Conservation (phyloP, 2,888 invertebrate genomes). For the Thelaira solivaga region DNA sequence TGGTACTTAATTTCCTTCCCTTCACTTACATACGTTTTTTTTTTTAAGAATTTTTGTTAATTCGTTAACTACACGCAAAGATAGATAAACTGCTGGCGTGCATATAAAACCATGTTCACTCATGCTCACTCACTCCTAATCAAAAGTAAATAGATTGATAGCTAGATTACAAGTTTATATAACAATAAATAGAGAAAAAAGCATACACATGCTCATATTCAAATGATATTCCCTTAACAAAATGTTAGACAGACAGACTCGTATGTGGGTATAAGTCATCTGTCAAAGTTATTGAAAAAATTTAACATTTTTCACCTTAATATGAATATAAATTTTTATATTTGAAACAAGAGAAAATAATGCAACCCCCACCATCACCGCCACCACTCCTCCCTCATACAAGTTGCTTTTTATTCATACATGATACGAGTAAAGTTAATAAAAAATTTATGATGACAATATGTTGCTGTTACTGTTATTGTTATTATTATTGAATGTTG, state of each 20-base stretch:
- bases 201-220: constrained; percentile 39
- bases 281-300: constrained; percentile 59
- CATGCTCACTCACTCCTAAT: constrained; percentile 21
- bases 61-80: constrained; percentile 60
- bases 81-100: constrained; percentile 35
- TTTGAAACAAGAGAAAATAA: constrained; percentile 1
- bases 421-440: constrained; percentile 47
- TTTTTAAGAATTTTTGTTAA: constrained; percentile 37
- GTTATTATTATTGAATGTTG: constrained; percentile 60
- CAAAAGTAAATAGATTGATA: constrained; percentile 34
- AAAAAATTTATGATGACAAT: constrained; percentile 60
- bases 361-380: constrained; percentile 7
- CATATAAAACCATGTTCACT: constrained; percentile 7
- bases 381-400: constrained; percentile 7
- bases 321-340: constrained; percentile 42
- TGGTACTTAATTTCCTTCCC: neutral
- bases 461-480: constrained; percentile 41
- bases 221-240: constrained; percentile 45
- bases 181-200: neutral
- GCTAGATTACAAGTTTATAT: constrained; percentile 38
- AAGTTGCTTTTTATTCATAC: constrained; percentile 19
- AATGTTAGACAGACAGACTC: neutral
- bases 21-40: too few species aligned
- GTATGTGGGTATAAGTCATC: constrained; percentile 56
- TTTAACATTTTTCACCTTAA: constrained; percentile 58